Evolutionary conservation across 1,140 invertebrate species (phyloP), one percentile per base, ranked within the genome.

Genomic region (Drosophila willistoni): DNA sequence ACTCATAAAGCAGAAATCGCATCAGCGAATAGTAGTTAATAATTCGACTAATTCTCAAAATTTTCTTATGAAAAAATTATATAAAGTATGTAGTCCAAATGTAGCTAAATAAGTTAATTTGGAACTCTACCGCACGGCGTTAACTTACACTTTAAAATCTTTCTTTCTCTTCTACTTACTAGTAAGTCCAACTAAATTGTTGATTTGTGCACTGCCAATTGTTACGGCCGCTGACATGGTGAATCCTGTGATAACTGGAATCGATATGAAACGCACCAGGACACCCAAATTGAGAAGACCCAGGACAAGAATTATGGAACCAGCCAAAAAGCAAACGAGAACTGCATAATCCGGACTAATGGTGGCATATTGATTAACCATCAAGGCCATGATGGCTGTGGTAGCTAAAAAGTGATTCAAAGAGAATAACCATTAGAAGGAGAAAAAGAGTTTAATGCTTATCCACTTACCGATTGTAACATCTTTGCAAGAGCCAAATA

Each of bases 221-320:
- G 96, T 97, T 36, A 98, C 93, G 17, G 97, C 97, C 1, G 97
- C 97, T 0, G 97, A 97, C 41, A 96, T 96, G 0, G 97, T 98
- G 79, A 99, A 99, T 6, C 97, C 97, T 67, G 95, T 96, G 66
- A 98, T 97, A 1, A 98, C 97, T 9, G 97, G 97, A 75, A 95
- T 94, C 0, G 97, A 98, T 79, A 98, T 98, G 86, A 98, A 98
- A 75, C 98, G 96, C 39, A 98, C 95, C 39, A 98, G 87, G 90
- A 98, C 98, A 62, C 97, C 97, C 90, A 98, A 93, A 84, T 97
- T 95, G 22, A 98, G 93, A 47, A 98, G 77, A 1, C 97, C 97
- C 84, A 97, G 94, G 1, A 95, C 10, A 3, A 97, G 92, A 68
- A 96, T 95, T 7, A 98, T 93, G 70, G 94, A 93, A 13, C 98